Evolutionary conservation across 2,797 vertebrate genomes (phyloP), one percentile per base, ranked within the genome.

Genomic region (Bradypus variegatus): DNA sequence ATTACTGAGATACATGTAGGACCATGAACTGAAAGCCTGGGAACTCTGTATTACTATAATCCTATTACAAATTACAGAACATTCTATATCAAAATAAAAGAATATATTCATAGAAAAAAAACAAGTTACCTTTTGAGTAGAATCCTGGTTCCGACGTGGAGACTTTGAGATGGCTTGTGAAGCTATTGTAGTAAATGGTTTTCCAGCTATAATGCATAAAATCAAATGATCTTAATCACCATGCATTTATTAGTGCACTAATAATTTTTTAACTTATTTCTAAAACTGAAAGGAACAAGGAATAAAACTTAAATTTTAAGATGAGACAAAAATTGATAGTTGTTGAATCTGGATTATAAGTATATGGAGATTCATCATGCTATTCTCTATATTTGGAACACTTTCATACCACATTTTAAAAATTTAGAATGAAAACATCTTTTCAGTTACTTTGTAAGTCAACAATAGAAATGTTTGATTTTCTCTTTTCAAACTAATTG

Each of bases 191-290:
- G 88, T 88, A 91, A 95, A 65, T 27, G 81, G 78, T 90, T 94
- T 93, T 89, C 77, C 14, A 88, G 87, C 97, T 98, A 96, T 67
- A 96, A 96, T 77, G 93, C 64, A 97, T 50, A 90, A 92, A 96
- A 90, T 48, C 25, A 92, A 83, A 75, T 15, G 4, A 19, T 67
- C 64, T 94, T 88, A 84, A 36, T 89, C 31, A 45, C 75, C 21
- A 38, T 5, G 72, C 2, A 27, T 3, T 79, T 15, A 79, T 12
- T 12, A 79, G 25, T 82, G 4, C 31, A 78, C n/a, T 81, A 77
- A 91, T 70, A 65, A 15, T 41, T 53, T 79, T 82, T 55, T 16
- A 78, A 72, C 25, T 69, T 91, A 85, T 60, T 84, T 85, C 65
- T 90, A 90, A 87, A 91, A 85, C 21, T 36, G 12, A 93, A 78